Base-by-base conservation (phyloP, 1,140 invertebrate species). In the Trypoxylus dichotomus region DNA sequence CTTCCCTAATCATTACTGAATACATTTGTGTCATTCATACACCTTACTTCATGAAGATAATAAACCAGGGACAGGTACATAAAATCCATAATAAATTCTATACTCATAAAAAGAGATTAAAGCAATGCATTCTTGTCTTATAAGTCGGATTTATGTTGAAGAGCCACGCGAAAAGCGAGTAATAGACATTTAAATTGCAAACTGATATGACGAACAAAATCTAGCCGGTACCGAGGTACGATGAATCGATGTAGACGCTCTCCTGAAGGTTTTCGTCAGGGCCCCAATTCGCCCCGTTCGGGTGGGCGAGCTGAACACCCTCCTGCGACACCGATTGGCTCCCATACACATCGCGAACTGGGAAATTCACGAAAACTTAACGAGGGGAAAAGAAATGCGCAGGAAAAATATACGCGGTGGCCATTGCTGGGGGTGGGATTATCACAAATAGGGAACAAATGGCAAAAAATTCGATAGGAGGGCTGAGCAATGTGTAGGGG, bases 171-270 rank as follows among this genome's bases (percentile, higher is more conserved):
- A 68, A 80, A 79, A 80, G 75, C 79, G 77, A 80, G 74, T 63
- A 78, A 76, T 68, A 68, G 76, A 78, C 76, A 80, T 80, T 80
- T 78, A 78, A 80, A 80, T 80, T 80, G 79, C 79, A 74, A 80
- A 80, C 79, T 78, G 78, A 80, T 80, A 80, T 78, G 79, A 78
- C 77, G 78, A 80, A 78, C 78, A 80, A 68, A 80, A 80, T 80
- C 79, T 77, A 76, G 75, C 24, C 79, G 60, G 79, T 80, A 71
- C 79, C 78, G 79, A 68, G 79, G 79, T 76, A 80, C 79, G 60
- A 24, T 24, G 77, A 77, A 78, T 80, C 79, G 79, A 80, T 78
- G 77, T 41, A 74, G 32, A 74, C 15, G 37, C n/a, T 37, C 41
- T 29, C 10, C 32, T 41, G 72, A 41, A 24, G 15, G 72, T 29